phyloP scores from a whole-genome alignment of 2,113 vertebrate genomes.

The Notiomystis cincta region DNA sequence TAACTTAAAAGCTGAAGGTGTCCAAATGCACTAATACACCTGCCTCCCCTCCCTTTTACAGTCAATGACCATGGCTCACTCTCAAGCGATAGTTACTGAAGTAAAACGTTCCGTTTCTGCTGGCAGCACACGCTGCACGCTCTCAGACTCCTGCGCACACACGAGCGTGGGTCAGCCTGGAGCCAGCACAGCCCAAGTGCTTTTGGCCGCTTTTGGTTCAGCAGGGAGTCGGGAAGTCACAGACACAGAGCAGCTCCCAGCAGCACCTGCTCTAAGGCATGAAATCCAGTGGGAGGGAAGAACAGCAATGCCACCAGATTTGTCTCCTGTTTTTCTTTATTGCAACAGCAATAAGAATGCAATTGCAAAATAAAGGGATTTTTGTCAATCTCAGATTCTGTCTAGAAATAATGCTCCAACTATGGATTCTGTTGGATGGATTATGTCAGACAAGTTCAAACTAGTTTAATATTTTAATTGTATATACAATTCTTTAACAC shows the following conservation, averaged over 20 bases:
- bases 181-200: not conserved
- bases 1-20: not conserved
- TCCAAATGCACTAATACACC: not conserved
- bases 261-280: not conserved
- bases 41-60: not conserved
- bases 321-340: not conserved
- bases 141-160: not conserved
- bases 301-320: not conserved
- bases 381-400: not conserved
- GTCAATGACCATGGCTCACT: not conserved
- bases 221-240: not conserved
- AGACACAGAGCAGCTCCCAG: not conserved
- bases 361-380: accelerated
- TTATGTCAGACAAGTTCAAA: not conserved
- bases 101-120: not conserved
- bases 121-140: not conserved
- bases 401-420: not conserved
- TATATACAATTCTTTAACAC: not conserved
- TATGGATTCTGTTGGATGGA: not conserved
- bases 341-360: not conserved
- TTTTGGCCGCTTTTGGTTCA: not conserved
- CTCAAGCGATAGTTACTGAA: not conserved
- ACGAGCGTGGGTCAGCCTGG: not conserved
- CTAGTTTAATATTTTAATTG: not conserved
- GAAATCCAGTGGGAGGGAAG: not conserved